Base-by-base conservation (phyloP, 2,888 invertebrate genomes). In the Epirrhoe alternata region DNA sequence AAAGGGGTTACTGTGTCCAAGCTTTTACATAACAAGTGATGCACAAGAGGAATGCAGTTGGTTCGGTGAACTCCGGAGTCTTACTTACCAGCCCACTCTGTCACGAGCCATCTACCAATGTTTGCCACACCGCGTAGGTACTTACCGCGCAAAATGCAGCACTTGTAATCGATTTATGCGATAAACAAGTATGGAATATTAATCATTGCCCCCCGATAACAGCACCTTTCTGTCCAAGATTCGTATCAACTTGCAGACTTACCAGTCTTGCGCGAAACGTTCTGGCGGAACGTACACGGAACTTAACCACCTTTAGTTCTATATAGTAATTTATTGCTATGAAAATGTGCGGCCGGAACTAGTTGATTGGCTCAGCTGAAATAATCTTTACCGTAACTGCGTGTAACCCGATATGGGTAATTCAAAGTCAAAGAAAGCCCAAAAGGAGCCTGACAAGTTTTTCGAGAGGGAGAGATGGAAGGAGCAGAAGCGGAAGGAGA, bases 381-480 rank as follows among this genome's bases (percentile, higher is more conserved):
- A 12, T 42, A 42, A 42, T 42, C 38, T 56, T 17, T 35, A 47
- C 5, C 7, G 33, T 53, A 16, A 31, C 6, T 31, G 24, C 47
- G 33, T 30, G n/a, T 47, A 42, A 42, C 38, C 38, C 8, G 31
- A 31, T 50, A 94, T 94, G 94, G 94, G 94, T 8, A 93, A 90
- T 77, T 80, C 86, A 10, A 87, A 90, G 73, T 90, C 88, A 3
- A 92, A 88, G 75, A 90, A 86, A 77, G 77, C 74, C 64, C 83
- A 86, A 62, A 89, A 87, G 72, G 90, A 90, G 72, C 88, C 92
- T 0, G 89, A 87, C 66, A 87, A 86, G 64, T 88, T 93, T 75
- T 93, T 94, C 66, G 91, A 88, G 24, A 78, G 88, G 5, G 89
- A 90, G 66, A 84, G 82, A 74, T 85, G 85, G 87, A 89, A 86